These are phyloP conservation scores for Belonocnema kinseyi DNA, from an alignment of 1,140 invertebrate genomes.

Conservation along the genomic window DNA sequence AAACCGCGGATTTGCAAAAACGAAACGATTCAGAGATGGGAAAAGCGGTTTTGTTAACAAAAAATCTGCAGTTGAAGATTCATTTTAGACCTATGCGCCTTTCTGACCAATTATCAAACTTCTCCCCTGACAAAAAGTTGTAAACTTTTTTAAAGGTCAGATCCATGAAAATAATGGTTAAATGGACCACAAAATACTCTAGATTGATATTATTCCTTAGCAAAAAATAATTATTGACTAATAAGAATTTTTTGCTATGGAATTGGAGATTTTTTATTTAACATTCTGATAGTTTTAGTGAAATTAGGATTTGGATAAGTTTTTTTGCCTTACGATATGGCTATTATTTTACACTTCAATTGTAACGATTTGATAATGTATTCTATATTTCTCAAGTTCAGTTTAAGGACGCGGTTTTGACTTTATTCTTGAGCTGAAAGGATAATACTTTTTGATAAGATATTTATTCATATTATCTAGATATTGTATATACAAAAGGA, in stretches of 20 bases:
- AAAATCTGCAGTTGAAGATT: neutral
- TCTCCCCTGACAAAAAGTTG: neutral
- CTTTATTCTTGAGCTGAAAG: no score
- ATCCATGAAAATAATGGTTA: slow-evolving; percentile 21
- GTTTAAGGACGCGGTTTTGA: no score
- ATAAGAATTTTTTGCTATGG: slow-evolving; percentile 3
- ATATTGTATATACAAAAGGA: slow-evolving; percentile 20
- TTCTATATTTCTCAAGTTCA: no score
- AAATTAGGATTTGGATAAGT: neutral
- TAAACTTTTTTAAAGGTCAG: slow-evolving; percentile 3
- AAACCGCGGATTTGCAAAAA: slow-evolving; percentile 67
- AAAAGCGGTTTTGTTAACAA: neutral
- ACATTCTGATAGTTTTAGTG: slow-evolving; percentile 1
- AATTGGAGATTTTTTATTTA: slow-evolving; percentile 13
- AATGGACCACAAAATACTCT: slow-evolving; percentile 23
- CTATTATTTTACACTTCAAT: neutral
- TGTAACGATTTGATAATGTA: no score
- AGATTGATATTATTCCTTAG: slow-evolving; percentile 8
- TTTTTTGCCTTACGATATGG: neutral
- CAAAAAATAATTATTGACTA: neutral
- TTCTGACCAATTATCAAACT: neutral
- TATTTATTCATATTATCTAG: neutral
- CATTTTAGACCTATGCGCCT: neutral
- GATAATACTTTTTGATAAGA: neutral
- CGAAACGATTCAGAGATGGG: slow-evolving; percentile 33